Percentiles rank a stretch among this genome's conserved stretches.
These are phyloP conservation scores for Aporophyla lueneburgensis DNA, from an alignment of 2,888 invertebrate species.

Conservation along the genomic window DNA sequence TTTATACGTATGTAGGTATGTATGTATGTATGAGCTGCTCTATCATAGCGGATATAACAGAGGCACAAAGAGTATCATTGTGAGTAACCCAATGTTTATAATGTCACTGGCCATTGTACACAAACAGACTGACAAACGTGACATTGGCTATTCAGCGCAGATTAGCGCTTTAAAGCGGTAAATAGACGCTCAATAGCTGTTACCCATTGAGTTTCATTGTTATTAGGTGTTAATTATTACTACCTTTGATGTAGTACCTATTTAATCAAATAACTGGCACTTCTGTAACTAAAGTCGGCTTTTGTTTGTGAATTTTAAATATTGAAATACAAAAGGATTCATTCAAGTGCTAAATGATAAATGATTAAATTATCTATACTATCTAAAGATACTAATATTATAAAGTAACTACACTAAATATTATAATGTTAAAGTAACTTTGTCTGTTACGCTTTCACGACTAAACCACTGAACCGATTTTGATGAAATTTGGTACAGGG, in stretches of 20 bases:
- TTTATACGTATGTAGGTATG: neutral
- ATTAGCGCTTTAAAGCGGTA: constrained; percentile 54
- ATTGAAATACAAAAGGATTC: neutral
- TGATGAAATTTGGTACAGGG: no score
- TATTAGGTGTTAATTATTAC: constrained; percentile 44
- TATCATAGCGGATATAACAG: neutral
- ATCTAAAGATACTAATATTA: no score
- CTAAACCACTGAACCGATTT: no score
- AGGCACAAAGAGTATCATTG: constrained; percentile 8
- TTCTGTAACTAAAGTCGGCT: neutral
- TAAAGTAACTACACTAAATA: no score
- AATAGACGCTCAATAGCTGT: constrained; percentile 33
- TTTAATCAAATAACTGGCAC: constrained; percentile 12
- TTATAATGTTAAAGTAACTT: no score
- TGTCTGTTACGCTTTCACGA: no score
- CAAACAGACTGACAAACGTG: constrained; percentile 50
- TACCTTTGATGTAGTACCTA: constrained; percentile 17
- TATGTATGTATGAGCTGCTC: neutral
- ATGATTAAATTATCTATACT: neutral
- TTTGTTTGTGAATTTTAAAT: neutral
- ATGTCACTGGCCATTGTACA: constrained; percentile 23
- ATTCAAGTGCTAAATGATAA: neutral
- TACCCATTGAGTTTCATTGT: constrained; percentile 24
- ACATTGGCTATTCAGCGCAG: constrained; percentile 54
- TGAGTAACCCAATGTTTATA: neutral